These are phyloP conservation scores for Agrotis puta DNA, from an alignment of 2,888 invertebrate species.

Conservation along the genomic window DNA sequence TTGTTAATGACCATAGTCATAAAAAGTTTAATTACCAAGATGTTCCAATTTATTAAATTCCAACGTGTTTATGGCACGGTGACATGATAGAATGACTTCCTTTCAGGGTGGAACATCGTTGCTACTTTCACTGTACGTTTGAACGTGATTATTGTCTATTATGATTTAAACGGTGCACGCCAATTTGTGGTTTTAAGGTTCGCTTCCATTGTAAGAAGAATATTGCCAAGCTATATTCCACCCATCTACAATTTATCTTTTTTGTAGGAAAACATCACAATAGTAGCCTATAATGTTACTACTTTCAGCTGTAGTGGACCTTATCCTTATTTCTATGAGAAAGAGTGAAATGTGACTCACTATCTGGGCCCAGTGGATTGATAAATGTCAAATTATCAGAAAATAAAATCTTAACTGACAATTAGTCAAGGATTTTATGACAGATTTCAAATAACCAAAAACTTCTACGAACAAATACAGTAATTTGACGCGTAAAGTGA, in stretches of 20 bases:
- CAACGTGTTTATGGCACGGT: slow-evolving; percentile 36
- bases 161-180: slow-evolving; percentile 53
- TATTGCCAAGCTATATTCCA: background rate
- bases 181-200: slow-evolving; percentile 40
- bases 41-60: slow-evolving; percentile 45
- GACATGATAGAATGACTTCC: slow-evolving; percentile 42
- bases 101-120: slow-evolving; percentile 51
- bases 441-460: background rate
- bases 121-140: slow-evolving; percentile 76
- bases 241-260: background rate
- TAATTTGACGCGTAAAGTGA: background rate
- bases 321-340: too few relatives aligned
- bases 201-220: slow-evolving; percentile 18
- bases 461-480: background rate
- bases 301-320: too few relatives aligned
- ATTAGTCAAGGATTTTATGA: background rate
- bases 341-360: too few relatives aligned
- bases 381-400: too few relatives aligned
- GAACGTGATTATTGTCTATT: slow-evolving; percentile 62
- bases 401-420: too few relatives aligned
- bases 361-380: background rate
- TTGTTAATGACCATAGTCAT: slow-evolving; percentile 7
- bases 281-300: too few relatives aligned
- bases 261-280: too few relatives aligned
- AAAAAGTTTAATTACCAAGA: slow-evolving; percentile 32